Evolutionary conservation across 1,140 invertebrate species (phyloP).

Genomic region (Diploscapter pachys): DNA sequence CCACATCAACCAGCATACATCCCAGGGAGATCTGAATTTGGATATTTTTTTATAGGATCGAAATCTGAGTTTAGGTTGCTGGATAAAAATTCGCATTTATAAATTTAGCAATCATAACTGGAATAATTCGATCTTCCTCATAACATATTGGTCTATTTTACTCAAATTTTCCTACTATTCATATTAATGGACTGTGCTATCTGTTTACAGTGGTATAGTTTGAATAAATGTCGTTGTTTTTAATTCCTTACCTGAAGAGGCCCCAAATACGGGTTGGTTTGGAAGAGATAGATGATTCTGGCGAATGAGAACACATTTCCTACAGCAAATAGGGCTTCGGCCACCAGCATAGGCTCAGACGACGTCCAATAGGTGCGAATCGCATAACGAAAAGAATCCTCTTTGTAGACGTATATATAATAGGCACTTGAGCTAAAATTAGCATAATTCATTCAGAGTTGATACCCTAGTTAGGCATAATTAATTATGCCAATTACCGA

Average conservation of each 20-base stretch:
- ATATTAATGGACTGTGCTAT: no score
- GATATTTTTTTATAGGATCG: neutral
- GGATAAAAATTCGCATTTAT: no score
- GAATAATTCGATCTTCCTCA: no score
- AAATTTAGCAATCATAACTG: no score
- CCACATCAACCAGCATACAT: constrained; percentile 65
- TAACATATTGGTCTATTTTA: no score
- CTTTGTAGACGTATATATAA: constrained; percentile 28
- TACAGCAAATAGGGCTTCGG: constrained; percentile 58
- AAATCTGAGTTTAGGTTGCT: no score
- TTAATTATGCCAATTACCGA: constrained; percentile 42
- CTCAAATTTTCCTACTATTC: no score
- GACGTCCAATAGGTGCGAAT: constrained; percentile 52
- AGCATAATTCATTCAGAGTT: no score
- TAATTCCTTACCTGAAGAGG: constrained; percentile 58
- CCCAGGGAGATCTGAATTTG: constrained; percentile 62
- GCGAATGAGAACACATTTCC: constrained; percentile 63
- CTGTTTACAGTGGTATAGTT: no score
- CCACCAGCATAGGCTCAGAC: constrained; percentile 58
- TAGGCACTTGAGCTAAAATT: no score
- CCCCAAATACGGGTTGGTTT: constrained; percentile 62
- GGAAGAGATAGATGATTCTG: constrained; percentile 61
- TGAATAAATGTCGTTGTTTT: no score
- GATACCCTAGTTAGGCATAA: no score
- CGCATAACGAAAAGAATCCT: constrained; percentile 38